phyloP scores from a whole-genome alignment of 2,797 vertebrate genomes.

The Acrossocheilus wenchowensis region DNA sequence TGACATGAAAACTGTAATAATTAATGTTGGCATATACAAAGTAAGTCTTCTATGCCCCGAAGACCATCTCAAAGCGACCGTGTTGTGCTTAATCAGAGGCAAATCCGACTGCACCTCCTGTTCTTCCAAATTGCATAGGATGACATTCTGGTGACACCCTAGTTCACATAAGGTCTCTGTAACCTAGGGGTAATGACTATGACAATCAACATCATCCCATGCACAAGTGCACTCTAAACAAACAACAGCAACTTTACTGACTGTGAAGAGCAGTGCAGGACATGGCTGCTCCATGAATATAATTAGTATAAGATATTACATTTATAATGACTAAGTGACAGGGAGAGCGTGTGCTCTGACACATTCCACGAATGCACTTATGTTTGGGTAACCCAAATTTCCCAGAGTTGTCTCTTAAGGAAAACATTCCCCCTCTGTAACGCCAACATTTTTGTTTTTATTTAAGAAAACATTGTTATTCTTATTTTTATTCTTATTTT shows the following conservation, averaged over 20 bases:
- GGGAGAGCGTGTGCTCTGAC: background rate
- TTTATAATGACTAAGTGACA: conserved; percentile 12
- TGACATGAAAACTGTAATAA: conserved; percentile 1
- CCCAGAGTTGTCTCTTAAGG: background rate
- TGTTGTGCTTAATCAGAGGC: conserved; percentile 1
- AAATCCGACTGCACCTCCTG: background rate
- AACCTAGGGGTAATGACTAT: conserved; percentile 32
- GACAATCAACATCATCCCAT: conserved; percentile 26
- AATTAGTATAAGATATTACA: conserved; percentile 14
- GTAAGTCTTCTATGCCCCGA: conserved; percentile 4
- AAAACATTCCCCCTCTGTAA: background rate
- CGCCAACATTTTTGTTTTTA: no score
- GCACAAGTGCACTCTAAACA: conserved; percentile 30
- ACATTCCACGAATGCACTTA: background rate
- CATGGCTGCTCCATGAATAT: background rate
- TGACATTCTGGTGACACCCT: conserved; percentile 1
- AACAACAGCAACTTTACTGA: conserved; percentile 1
- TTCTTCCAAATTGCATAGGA: background rate
- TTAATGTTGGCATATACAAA: conserved; percentile 18
- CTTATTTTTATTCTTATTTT: no score
- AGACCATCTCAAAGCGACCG: background rate
- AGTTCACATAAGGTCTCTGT: conserved; percentile 35
- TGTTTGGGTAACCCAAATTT: background rate
- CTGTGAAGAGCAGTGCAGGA: conserved; percentile 7
- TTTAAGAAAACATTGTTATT: no score